These are phyloP conservation scores for Trogon surrucura DNA, from an alignment of 2,113 vertebrate species.

Conservation along the genomic window DNA sequence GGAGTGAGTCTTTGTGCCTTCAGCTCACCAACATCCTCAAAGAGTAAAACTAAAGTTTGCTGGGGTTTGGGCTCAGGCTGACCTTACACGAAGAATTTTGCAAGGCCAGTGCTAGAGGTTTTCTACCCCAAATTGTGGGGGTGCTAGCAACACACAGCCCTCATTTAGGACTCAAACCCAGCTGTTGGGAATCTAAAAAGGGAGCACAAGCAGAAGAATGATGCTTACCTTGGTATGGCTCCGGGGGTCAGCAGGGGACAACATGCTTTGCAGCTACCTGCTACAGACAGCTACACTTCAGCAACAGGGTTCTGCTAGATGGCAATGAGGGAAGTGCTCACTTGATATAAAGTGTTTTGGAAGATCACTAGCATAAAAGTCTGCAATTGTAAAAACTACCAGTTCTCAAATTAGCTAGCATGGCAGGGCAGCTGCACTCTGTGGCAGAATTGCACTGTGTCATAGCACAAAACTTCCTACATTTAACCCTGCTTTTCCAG, in stretches of 20 bases:
- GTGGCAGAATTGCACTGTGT: rapidly evolving
- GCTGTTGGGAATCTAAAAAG: neutral
- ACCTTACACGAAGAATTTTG: neutral
- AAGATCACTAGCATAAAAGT: neutral
- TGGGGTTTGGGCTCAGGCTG: neutral
- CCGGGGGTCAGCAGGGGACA: neutral
- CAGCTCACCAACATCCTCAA: neutral
- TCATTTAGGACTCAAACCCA: neutral
- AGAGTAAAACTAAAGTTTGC: neutral
- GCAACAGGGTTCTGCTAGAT: neutral
- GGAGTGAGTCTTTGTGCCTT: neutral
- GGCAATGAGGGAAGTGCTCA: neutral
- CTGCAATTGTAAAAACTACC: neutral
- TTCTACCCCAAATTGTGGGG: neutral
- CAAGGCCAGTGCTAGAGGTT: neutral
- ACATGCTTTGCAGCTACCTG: neutral
- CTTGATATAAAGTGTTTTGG: neutral
- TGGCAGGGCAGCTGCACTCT: neutral
- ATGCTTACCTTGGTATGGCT: neutral
- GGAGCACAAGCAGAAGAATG: neutral
- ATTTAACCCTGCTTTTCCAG: neutral
- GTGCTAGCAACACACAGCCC: rapidly evolving
- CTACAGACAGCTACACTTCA: neutral
- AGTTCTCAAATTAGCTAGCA: neutral
- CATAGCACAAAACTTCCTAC: neutral